A percentile compares a stretch with the other conserved stretches of the same genome.
Evolutionary conservation across 2,888 invertebrate species (phyloP).

Genomic region (Agriotes lineatus): DNA sequence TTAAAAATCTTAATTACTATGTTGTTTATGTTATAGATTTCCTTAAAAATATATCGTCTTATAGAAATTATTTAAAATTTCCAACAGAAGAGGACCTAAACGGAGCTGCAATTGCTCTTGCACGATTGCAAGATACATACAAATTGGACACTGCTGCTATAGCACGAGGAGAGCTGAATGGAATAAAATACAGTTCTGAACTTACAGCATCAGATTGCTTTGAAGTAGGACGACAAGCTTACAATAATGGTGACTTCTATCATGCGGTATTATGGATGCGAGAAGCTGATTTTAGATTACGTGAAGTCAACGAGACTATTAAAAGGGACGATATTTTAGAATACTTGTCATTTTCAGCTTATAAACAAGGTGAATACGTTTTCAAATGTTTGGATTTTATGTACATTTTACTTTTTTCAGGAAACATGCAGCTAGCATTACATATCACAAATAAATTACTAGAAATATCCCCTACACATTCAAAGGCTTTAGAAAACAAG

Average conservation of each 20-base stretch:
- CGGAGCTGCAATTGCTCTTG: conserved; percentile 94
- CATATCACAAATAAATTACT: too few relatives aligned
- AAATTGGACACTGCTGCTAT: conserved; percentile 88
- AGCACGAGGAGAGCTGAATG: conserved; percentile 89
- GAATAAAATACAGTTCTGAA: conserved; percentile 81
- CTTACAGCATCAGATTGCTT: conserved; percentile 93
- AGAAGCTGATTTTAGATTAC: conserved; percentile 84
- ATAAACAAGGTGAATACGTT: conserved; percentile 78
- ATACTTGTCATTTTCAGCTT: conserved; percentile 94
- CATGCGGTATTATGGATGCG: conserved; percentile 97
- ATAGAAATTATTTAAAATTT: conserved; percentile 82
- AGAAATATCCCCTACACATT: too few relatives aligned
- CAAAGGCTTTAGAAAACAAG: too few relatives aligned
- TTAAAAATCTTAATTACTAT: too few relatives aligned
- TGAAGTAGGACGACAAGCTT: conserved; percentile 93
- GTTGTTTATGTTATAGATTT: conserved; percentile 29
- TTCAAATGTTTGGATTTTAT: too few relatives aligned
- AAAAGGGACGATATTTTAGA: conserved; percentile 89
- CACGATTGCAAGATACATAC: conserved; percentile 92
- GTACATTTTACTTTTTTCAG: too few relatives aligned
- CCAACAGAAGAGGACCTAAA: conserved; percentile 94
- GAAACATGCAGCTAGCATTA: too few relatives aligned
- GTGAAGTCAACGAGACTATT: conserved; percentile 77
- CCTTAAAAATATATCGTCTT: conserved; percentile 76
- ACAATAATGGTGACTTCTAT: conserved; percentile 91